Conservation (phyloP, 2,888 invertebrate genomes). For the Teleiodes luculella region DNA sequence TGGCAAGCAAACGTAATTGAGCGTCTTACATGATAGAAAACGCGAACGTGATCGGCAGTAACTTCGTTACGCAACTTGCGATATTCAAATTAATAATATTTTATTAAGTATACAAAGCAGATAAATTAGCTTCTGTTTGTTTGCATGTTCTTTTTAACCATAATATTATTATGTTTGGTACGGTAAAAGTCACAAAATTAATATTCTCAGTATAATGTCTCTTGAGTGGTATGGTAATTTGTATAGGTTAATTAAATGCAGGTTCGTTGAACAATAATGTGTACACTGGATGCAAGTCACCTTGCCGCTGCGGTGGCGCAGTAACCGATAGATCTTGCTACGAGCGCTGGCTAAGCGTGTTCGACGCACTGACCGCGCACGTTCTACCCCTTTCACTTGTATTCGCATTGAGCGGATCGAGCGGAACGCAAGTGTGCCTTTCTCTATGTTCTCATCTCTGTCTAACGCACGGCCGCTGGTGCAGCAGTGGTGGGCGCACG, state of each 20-base stretch:
- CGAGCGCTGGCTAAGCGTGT: constrained; percentile 44
- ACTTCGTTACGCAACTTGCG: not conserved
- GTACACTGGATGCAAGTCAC: constrained; percentile 28
- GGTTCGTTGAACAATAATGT: constrained; percentile 30
- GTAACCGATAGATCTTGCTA: constrained; percentile 38
- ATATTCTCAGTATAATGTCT: too few relatives aligned
- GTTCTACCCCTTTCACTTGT: constrained; percentile 76
- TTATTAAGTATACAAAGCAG: too few relatives aligned
- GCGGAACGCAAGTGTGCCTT: constrained; percentile 69
- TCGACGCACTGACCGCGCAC: constrained; percentile 60
- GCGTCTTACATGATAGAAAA: not conserved
- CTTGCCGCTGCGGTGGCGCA: constrained; percentile 14
- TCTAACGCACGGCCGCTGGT: constrained; percentile 59
- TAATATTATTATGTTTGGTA: too few relatives aligned
- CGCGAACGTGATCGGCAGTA: not conserved
- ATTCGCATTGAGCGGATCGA: constrained; percentile 67
- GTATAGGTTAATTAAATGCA: too few relatives aligned
- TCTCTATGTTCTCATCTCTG: constrained; percentile 72
- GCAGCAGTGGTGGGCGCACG: constrained; percentile 55
- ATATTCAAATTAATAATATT: not conserved
- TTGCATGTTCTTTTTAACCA: too few relatives aligned
- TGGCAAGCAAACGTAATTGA: not conserved
- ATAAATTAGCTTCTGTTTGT: too few relatives aligned
- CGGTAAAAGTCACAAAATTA: too few relatives aligned
- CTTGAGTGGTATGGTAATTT: too few relatives aligned